Percentiles rank a stretch among this genome's conserved stretches.
phyloP scores from a whole-genome alignment of 2,113 vertebrate species.

The human region GRCh38 chr18:69683501-69684000 shows the following conservation, averaged over 20 bases:
- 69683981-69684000: background rate
- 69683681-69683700: background rate
- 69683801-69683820: background rate
- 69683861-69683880: background rate
- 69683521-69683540: background rate
- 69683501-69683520: background rate
- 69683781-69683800: background rate
- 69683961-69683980: background rate
- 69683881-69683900: background rate
- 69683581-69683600: background rate
- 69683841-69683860: background rate
- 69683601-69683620: background rate
- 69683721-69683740: background rate
- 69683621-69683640: background rate
- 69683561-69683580: rapidly evolving
- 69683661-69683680: background rate
- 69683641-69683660: background rate
- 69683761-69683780: background rate
- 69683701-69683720: background rate
- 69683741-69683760: background rate
- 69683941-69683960: background rate
- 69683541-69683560: too few relatives aligned
- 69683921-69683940: background rate
- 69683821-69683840: background rate
- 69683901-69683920: background rate